These are phyloP conservation scores for Typhlichthys subterraneus DNA, from an alignment of 2,797 vertebrate genomes.

Conservation along the genomic window DNA sequence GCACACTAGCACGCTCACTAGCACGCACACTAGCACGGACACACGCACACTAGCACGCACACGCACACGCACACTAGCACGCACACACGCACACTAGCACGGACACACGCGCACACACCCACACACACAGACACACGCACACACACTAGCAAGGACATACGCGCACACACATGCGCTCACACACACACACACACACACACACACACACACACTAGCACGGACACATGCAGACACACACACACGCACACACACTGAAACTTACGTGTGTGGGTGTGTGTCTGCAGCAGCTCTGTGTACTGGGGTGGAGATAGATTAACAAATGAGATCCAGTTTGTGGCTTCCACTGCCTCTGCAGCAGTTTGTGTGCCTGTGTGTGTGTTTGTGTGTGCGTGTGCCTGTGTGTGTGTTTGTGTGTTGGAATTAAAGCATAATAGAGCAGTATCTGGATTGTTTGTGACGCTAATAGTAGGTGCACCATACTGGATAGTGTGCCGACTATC, in stretches of 20 bases:
- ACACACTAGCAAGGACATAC: no score
- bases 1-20: no score
- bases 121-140: no score
- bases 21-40: not conserved
- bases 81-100: no score
- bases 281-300: not conserved
- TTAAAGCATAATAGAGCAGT: slow-evolving; percentile 49
- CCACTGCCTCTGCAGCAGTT: not conserved
- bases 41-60: no score
- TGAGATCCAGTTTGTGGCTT: not conserved
- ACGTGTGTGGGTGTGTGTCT: not conserved
- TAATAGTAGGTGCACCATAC: slow-evolving; percentile 10
- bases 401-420: slow-evolving; percentile 4
- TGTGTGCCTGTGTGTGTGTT: slow-evolving; percentile 1
- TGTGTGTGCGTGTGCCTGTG: not conserved
- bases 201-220: no score
- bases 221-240: no score
- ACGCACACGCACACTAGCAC: no score
- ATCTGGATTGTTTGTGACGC: slow-evolving; percentile 35
- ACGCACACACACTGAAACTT: not conserved
- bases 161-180: no score
- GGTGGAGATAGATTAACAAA: not conserved
- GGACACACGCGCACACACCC: no score
- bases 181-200: no score
- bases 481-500: not conserved